Evolutionary conservation across 2,888 invertebrate species (phyloP).

Genomic region (Eupithecia vulgata): DNA sequence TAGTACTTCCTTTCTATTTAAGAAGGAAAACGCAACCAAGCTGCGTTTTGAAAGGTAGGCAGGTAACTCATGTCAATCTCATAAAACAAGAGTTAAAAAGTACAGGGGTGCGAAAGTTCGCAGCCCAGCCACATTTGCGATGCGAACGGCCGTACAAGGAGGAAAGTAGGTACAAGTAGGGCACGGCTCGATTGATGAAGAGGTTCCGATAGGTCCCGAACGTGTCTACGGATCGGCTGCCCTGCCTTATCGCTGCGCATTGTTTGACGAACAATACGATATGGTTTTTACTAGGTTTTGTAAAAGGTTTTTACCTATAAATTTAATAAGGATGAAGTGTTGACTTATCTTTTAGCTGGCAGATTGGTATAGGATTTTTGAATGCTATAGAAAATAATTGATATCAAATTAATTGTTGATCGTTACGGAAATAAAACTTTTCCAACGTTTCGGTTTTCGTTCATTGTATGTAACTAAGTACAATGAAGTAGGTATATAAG

Average conservation of each 20-base stretch:
- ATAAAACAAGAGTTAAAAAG: background rate
- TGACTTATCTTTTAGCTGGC: background rate
- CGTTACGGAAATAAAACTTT: no score
- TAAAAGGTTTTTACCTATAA: slow-evolving; percentile 1
- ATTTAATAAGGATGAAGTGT: slow-evolving; percentile 1
- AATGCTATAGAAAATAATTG: background rate
- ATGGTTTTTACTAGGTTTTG: slow-evolving; percentile 19
- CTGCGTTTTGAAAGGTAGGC: no score
- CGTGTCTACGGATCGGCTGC: slow-evolving; percentile 74
- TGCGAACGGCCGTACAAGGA: slow-evolving; percentile 22
- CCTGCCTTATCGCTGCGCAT: slow-evolving; percentile 45
- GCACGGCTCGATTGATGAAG: slow-evolving; percentile 80
- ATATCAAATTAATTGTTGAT: background rate
- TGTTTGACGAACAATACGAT: slow-evolving; percentile 45
- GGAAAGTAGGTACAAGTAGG: slow-evolving; percentile 33
- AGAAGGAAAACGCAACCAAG: no score
- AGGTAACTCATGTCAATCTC: background rate
- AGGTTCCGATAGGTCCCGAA: slow-evolving; percentile 67
- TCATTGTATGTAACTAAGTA: background rate
- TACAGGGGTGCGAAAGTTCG: slow-evolving; percentile 11
- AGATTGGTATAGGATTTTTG: background rate
- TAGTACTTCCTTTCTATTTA: no score
- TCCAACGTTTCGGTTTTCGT: background rate
- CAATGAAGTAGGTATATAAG: background rate
- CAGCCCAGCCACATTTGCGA: slow-evolving; percentile 4